Conservation (phyloP, 2,113 vertebrate species). For the Pavo muticus region DNA sequence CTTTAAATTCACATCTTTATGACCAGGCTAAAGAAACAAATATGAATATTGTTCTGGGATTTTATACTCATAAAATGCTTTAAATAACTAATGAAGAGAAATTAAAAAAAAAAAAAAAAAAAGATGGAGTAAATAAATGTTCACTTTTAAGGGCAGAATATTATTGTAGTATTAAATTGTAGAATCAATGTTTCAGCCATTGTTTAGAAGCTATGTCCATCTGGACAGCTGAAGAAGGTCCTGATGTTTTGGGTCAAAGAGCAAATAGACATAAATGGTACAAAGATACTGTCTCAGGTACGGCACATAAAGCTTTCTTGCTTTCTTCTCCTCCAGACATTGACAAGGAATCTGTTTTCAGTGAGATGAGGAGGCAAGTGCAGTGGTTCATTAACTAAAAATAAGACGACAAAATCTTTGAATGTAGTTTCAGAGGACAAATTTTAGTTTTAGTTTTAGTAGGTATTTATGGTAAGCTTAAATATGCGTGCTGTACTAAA, state of each 20-base stretch:
- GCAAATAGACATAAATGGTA: neutral
- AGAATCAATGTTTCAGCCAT: neutral
- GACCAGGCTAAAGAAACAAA: neutral
- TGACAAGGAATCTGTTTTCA: neutral
- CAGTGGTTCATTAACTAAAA: neutral
- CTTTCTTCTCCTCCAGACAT: neutral
- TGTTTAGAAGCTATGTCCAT: neutral
- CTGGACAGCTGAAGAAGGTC: neutral
- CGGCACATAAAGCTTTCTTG: neutral
- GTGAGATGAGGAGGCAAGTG: neutral
- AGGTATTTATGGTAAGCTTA: neutral
- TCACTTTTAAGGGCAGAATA: neutral
- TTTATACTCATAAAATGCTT: neutral
- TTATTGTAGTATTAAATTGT: rapidly evolving
- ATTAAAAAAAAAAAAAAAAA: neutral
- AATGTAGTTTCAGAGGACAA: rapidly evolving
- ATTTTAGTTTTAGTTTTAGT: neutral
- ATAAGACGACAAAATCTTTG: neutral
- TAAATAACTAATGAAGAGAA: neutral
- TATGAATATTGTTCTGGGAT: neutral
- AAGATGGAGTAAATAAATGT: neutral
- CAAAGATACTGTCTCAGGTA: neutral
- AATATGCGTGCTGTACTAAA: neutral
- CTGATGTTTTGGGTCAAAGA: neutral
- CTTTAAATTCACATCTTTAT: neutral